phyloP scores from a whole-genome alignment of 2,888 invertebrate species.

The Agonum fuliginosum region DNA sequence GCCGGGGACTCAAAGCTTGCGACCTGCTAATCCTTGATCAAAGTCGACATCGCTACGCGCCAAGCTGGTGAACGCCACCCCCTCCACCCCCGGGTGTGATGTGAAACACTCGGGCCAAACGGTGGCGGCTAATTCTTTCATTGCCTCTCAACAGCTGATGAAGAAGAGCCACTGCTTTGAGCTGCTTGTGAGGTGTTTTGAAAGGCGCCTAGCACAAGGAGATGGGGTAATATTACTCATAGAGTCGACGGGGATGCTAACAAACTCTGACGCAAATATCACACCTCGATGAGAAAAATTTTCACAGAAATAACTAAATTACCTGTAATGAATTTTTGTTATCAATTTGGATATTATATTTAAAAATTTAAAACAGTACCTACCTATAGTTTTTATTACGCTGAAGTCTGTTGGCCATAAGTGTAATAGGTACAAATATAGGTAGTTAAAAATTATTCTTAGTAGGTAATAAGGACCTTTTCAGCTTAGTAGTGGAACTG shows the following conservation, averaged over 20 bases:
- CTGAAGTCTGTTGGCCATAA: no score
- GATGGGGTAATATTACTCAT: background rate
- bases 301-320: no score
- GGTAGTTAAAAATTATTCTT: no score
- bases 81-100: constrained; percentile 16
- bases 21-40: constrained; percentile 70
- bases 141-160: constrained; percentile 41
- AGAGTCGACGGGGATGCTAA: background rate
- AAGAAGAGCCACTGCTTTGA: background rate
- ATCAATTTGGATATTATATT: no score
- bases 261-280: background rate
- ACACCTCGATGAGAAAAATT: background rate
- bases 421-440: no score
- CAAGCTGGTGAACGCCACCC: background rate
- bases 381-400: no score
- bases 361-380: no score
- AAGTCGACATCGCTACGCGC: constrained; percentile 68
- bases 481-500: no score
- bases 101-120: constrained; percentile 43
- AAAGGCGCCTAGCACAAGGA: background rate
- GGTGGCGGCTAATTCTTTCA: constrained; percentile 41
- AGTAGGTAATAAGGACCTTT: no score
- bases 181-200: constrained; percentile 6
- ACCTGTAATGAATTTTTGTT: no score
- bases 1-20: constrained; percentile 69